Conservation (phyloP, 1,140 invertebrate species). For the Palaemon carinicauda region DNA sequence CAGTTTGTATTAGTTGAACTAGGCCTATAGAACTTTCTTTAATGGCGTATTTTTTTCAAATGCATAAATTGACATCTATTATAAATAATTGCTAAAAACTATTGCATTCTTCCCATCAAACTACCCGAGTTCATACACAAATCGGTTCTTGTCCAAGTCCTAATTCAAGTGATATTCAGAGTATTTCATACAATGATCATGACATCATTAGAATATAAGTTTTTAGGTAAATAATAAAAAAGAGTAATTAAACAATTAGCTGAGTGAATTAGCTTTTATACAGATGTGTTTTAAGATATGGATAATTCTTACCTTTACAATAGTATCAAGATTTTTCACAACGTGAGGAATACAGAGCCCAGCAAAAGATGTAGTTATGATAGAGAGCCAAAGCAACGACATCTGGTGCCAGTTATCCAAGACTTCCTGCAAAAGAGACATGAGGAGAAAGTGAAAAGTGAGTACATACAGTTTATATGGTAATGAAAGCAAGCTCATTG, state of each 20-base stretch:
- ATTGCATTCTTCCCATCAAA: neutral
- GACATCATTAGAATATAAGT: neutral
- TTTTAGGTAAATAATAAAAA: neutral
- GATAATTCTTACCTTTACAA: conserved; percentile 13
- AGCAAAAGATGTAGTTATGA: neutral
- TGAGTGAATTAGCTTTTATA: neutral
- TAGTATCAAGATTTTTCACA: conserved; percentile 26
- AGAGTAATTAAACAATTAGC: neutral
- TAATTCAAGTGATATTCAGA: neutral
- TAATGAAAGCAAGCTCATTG: no score
- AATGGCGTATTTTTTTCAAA: no score
- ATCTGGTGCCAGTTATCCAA: neutral
- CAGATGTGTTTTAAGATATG: neutral
- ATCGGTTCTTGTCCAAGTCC: neutral
- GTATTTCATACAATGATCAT: no score
- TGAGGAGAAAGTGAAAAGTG: neutral
- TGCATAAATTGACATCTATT: neutral
- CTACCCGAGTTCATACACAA: neutral
- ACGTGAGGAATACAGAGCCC: conserved; percentile 32
- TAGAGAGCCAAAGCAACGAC: neutral
- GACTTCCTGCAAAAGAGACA: neutral
- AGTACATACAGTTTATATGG: neutral
- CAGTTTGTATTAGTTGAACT: no score
- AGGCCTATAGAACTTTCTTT: no score
- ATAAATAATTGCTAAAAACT: neutral